Percentiles rank a stretch among this genome's conserved stretches.
Conservation (phyloP, 2,797 vertebrate genomes). For the Mionectes olivaceus region DNA sequence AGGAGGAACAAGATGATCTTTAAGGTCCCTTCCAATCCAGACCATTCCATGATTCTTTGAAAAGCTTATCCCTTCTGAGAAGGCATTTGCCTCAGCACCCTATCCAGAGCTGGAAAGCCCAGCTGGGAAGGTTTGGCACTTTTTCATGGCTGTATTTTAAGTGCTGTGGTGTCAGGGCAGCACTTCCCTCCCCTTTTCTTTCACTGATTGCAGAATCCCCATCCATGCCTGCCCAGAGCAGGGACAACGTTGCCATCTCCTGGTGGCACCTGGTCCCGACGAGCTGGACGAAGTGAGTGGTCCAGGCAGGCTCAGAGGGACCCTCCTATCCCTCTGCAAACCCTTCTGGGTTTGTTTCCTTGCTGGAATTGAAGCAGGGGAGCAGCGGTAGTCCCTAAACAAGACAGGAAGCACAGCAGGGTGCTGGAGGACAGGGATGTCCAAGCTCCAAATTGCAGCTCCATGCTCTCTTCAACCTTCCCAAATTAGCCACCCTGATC, state of each 20-base stretch:
- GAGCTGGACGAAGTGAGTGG: rapidly evolving
- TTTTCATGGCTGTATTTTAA: rapidly evolving
- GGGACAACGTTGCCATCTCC: neutral
- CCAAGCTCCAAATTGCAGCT: neutral
- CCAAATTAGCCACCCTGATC: neutral
- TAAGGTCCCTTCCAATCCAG: neutral
- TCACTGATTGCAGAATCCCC: neutral
- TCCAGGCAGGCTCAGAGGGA: neutral
- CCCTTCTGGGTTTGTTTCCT: neutral
- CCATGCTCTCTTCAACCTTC: rapidly evolving
- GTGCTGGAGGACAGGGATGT: neutral
- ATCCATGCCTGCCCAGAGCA: neutral
- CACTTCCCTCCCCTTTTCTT: neutral
- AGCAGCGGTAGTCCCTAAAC: neutral
- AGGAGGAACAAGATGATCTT: rapidly evolving
- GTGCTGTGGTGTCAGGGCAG: rapidly evolving
- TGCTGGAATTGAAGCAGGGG: neutral
- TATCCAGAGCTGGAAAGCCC: neutral
- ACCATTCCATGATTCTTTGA: too few species aligned
- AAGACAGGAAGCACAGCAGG: neutral
- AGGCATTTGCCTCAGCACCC: neutral
- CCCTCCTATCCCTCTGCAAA: neutral
- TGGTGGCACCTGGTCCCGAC: neutral
- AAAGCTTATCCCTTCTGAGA: neutral
- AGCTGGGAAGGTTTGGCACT: neutral